A percentile compares a stretch with the other conserved stretches of the same genome.
Conservation (phyloP, 2,113 vertebrate genomes). For the Marcusenius ussheri region DNA sequence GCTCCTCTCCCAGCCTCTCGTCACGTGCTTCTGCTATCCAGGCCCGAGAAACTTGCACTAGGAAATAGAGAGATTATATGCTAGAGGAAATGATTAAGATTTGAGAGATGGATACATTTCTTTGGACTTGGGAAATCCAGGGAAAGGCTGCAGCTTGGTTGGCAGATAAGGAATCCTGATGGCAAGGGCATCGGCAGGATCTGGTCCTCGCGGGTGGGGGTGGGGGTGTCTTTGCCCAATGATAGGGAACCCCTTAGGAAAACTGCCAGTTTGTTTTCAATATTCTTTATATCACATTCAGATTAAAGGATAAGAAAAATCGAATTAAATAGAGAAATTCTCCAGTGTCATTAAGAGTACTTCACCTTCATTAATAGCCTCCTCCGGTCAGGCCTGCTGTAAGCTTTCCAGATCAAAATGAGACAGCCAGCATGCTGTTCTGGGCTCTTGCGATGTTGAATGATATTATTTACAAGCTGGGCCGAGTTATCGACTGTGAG, state of each 20-base stretch:
- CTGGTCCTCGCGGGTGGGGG: background rate
- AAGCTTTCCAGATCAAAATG: background rate
- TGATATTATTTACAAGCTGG: slow-evolving; percentile 14
- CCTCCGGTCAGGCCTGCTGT: background rate
- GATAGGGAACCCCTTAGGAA: background rate
- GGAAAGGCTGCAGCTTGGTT: background rate
- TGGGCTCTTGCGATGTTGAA: background rate
- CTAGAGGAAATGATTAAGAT: background rate
- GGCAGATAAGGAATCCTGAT: background rate
- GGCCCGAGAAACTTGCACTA: background rate
- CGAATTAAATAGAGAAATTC: background rate
- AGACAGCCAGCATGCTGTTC: background rate
- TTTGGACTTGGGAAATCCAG: background rate
- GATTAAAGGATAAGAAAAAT: slow-evolving; percentile 3
- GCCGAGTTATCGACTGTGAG: background rate
- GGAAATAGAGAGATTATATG: background rate
- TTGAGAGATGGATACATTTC: background rate
- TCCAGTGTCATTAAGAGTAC: background rate
- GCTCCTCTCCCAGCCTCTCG: background rate
- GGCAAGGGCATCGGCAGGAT: background rate
- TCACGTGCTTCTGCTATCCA: background rate
- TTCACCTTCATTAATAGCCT: background rate
- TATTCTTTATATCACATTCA: background rate
- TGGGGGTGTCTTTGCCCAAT: background rate
- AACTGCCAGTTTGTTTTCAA: background rate